Conservation (phyloP, 1,140 invertebrate genomes). For the Sipha flava region DNA sequence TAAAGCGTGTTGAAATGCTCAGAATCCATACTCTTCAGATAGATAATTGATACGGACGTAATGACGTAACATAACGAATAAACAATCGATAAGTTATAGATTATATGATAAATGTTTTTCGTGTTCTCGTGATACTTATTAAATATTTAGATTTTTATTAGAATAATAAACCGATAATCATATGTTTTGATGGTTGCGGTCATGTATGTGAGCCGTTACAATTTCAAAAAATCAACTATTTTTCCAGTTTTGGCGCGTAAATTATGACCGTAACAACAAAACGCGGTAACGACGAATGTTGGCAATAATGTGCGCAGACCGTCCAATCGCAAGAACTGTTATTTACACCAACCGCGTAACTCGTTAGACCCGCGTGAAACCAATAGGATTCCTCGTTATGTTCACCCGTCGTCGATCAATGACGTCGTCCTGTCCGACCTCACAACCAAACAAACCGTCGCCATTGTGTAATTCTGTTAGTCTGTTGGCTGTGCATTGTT, state of each 20-base stretch:
- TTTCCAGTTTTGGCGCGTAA: not conserved
- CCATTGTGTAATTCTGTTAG: slow-evolving; percentile 1
- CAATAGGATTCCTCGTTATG: not conserved
- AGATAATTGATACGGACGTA: too few species aligned
- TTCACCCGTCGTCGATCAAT: not conserved
- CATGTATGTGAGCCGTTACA: too few species aligned
- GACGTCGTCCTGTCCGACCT: not conserved
- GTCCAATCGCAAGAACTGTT: not conserved
- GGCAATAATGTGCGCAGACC: not conserved
- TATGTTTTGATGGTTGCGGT: too few species aligned
- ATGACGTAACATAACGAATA: too few species aligned
- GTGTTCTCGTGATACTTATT: too few species aligned
- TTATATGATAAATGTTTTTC: too few species aligned
- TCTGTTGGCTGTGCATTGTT: not conserved
- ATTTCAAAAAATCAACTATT: too few species aligned
- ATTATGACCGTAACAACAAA: not conserved
- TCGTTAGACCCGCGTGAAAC: not conserved
- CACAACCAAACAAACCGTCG: slow-evolving; percentile 9
- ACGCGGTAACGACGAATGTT: not conserved
- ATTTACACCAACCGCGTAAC: not conserved
- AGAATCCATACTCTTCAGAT: too few species aligned
- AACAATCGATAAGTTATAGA: too few species aligned
- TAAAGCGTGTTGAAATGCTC: too few species aligned
- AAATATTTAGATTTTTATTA: too few species aligned
- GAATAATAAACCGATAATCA: too few species aligned